Percentiles rank a stretch among this genome's conserved stretches.
Evolutionary conservation across 1,140 invertebrate genomes (phyloP).

Genomic region (Anagrus nilaparvatae): DNA sequence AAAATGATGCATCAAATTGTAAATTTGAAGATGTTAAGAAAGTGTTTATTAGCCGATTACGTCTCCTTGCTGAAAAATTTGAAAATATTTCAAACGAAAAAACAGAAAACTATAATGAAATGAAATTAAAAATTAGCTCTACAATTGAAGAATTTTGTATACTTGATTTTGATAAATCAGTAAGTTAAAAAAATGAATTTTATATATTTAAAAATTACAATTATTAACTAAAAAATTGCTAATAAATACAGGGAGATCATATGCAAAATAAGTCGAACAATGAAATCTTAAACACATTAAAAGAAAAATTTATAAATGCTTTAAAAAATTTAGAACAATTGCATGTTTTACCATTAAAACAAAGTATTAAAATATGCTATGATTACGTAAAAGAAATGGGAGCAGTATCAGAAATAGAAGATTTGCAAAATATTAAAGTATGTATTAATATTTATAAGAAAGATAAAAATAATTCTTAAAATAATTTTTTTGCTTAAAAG

Average conservation of each 20-base stretch:
- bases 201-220: neutral
- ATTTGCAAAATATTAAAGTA: constrained; percentile 39
- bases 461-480: constrained; percentile 5
- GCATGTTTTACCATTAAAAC: constrained; percentile 31
- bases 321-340: constrained; percentile 30
- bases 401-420: constrained; percentile 32
- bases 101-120: constrained; percentile 20
- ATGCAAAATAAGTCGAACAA: constrained; percentile 10
- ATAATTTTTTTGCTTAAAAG: constrained; percentile 17
- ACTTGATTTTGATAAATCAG: constrained; percentile 19
- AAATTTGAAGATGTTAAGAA: constrained; percentile 16
- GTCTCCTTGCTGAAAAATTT: constrained; percentile 23
- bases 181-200: constrained; percentile 4
- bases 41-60: constrained; percentile 20
- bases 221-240: neutral
- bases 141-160: constrained; percentile 24
- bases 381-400: constrained; percentile 37
- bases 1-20: constrained; percentile 8
- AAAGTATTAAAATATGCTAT: constrained; percentile 30
- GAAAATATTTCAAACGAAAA: constrained; percentile 20
- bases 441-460: constrained; percentile 6
- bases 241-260: constrained; percentile 11
- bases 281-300: constrained; percentile 17
- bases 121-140: constrained; percentile 21
- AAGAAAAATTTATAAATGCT: constrained; percentile 24